Conservation (phyloP, 2,113 vertebrate genomes). For the human region GRCh38 chr1:209608001-209608500, state of each 20-base stretch:
- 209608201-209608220: not conserved
- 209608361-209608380: not conserved
- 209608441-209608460: not conserved
- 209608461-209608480: not conserved
- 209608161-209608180: not conserved
- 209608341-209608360: not conserved
- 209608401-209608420: not conserved
- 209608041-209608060: rapidly evolving
- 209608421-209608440: not conserved
- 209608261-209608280: not conserved
- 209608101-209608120: not conserved
- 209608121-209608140: not conserved
- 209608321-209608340: not conserved
- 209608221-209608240: not conserved
- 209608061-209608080: too few species aligned
- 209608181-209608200: not conserved
- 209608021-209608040: not conserved
- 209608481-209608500: not conserved
- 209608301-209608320: not conserved
- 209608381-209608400: too few species aligned
- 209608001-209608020: not conserved
- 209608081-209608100: rapidly evolving
- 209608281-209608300: not conserved
- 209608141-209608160: not conserved
- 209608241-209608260: not conserved